Evolutionary conservation across 2,113 vertebrate genomes (phyloP), one percentile per base, ranked within the genome.

Genomic region (Paedocypris sp.): DNA sequence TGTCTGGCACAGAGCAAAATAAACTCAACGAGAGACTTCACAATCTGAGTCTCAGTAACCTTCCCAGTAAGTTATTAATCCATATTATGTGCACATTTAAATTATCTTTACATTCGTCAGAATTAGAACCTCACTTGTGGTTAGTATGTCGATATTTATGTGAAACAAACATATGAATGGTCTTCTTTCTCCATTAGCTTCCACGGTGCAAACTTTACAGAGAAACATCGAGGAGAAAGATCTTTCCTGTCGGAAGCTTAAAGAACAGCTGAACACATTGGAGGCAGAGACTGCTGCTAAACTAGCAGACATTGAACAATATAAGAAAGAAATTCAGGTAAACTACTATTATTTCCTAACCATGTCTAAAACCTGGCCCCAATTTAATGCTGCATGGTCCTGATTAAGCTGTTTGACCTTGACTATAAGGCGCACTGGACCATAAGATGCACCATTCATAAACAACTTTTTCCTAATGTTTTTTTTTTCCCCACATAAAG

Each of bases 301-400:
- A 70, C 82, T 98, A 36, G 74, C 81, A 9, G 90, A 94, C 81
- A 92, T 98, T 89, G 90, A 94, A 76, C 76, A 69, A 22, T 93
- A 92, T 74, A 94, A 91, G 71, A 85, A 68, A 72, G 86, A 91
- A 33, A 82, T 95, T 57, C 89, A 93, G 91, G 94, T 97, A 82
- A 41, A 54, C 4, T 2, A 15, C 23, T 18, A 16, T 33, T 18
- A 16, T 32, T 10, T 25, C 19, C 18, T 38, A 25, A 53, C 9
- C 15, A 12, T 29, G 6, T 4, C 7, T 33, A 57, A 31, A 15
- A 89, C 32, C 79, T 93, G 45, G 87, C n/a, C n/a, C n/a, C n/a
- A n/a, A n/a, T n/a, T n/a, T n/a, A n/a, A n/a, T n/a, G n/a, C n/a
- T n/a, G n/a, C n/a, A n/a, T n/a, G n/a, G n/a, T n/a, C n/a, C n/a